These are phyloP conservation scores for Enteromius radiatus DNA, from an alignment of 2,797 vertebrate genomes.

Conservation along the genomic window DNA sequence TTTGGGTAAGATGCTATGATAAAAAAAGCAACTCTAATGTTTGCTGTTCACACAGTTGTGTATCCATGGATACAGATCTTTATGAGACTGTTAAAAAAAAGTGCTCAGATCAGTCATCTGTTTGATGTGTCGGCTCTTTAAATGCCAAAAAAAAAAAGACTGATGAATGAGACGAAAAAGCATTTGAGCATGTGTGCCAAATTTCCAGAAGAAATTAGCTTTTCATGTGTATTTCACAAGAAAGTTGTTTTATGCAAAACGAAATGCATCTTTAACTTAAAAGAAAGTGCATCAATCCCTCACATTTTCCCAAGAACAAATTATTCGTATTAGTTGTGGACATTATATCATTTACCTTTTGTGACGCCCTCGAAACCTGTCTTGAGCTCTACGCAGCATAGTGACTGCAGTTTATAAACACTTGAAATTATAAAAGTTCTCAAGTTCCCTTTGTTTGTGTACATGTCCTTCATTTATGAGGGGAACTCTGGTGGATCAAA, in stretches of 20 bases:
- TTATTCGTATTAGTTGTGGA: neutral
- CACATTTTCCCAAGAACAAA: constrained; percentile 44
- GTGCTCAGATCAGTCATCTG: constrained; percentile 18
- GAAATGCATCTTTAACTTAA: neutral
- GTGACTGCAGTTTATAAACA: constrained; percentile 34
- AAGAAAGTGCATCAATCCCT: neutral
- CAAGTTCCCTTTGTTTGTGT: constrained; percentile 42
- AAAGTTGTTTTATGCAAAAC: constrained; percentile 4
- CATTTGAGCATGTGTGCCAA: constrained; percentile 35
- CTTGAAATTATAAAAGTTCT: constrained; percentile 22
- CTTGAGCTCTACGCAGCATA: constrained; percentile 24
- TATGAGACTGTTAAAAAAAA: constrained; percentile 49
- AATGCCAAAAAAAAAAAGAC: constrained; percentile 11
- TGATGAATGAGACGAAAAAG: constrained; percentile 11
- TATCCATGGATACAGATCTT: constrained; percentile 58
- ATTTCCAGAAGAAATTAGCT: neutral
- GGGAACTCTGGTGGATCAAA: constrained; percentile 52
- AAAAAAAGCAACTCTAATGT: constrained; percentile 50
- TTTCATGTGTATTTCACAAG: neutral
- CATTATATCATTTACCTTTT: constrained; percentile 19
- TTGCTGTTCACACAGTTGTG: constrained; percentile 54
- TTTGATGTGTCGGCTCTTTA: constrained; percentile 13
- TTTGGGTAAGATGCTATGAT: constrained; percentile 37
- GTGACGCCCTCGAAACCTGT: constrained; percentile 11
- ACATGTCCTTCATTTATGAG: constrained; percentile 46